Conservation (phyloP, 1,140 invertebrate genomes). For the Hermetia illucens region DNA sequence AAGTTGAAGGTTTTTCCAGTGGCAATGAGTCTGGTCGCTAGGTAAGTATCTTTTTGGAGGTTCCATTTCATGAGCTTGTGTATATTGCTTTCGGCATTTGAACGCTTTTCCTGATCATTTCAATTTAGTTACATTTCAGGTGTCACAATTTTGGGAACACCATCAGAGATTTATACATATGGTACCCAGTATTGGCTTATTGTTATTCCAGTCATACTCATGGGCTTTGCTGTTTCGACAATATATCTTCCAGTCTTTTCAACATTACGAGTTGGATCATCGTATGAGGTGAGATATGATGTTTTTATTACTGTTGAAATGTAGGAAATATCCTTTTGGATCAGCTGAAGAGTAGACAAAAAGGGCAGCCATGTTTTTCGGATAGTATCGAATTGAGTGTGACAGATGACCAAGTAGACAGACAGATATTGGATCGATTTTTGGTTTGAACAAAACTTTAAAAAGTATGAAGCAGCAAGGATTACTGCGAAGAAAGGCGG, state of each 20-base stretch:
- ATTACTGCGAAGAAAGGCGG: no score
- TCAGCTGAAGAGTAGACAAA: no score
- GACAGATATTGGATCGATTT: no score
- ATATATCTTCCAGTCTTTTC: constrained; percentile 77
- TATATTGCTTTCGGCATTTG: constrained; percentile 7
- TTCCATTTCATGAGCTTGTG: constrained; percentile 4
- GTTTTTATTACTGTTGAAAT: no score
- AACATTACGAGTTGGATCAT: constrained; percentile 59
- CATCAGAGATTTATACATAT: constrained; percentile 75
- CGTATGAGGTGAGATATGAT: constrained; percentile 55
- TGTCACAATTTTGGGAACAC: constrained; percentile 75
- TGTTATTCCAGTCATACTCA: constrained; percentile 46
- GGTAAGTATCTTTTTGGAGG: constrained; percentile 34
- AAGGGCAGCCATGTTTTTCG: no score
- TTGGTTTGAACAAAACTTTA: no score
- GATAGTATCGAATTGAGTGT: no score
- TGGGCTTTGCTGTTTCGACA: constrained; percentile 48
- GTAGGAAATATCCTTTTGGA: neutral
- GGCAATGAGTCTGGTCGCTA: constrained; percentile 67
- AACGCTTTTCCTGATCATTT: constrained; percentile 9
- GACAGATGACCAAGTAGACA: no score
- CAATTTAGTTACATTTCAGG: constrained; percentile 67
- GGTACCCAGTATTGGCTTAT: constrained; percentile 71
- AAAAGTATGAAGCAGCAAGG: no score
- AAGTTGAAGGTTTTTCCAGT: constrained; percentile 62